Base-by-base conservation (phyloP, 2,888 invertebrate species). In the Lithosia quadra region DNA sequence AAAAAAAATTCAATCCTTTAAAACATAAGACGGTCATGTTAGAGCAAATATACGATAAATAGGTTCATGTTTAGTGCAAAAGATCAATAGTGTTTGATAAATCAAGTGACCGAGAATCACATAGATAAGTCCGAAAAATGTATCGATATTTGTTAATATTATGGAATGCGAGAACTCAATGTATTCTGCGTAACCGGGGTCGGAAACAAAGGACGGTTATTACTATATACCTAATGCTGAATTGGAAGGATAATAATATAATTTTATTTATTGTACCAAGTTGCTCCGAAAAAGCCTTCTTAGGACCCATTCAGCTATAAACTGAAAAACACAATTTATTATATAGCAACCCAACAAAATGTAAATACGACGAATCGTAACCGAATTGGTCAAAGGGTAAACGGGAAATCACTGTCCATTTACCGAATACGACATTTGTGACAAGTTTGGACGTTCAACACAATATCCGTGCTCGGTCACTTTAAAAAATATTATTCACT, bases 331-430 rank as follows among this genome's bases (percentile, higher is more conserved):
- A 80, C 82, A 84, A 82, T 85, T 82, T 84, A 58, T n/a, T 58
- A 82, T 80, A 77, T 75, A 68, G 78, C 74, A 78, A 81, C 81
- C 79, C 80, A 84, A 75, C 80, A 73, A 85, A 85, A 90, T 88
- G 87, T 86, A 90, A 89, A 90, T 88, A 79, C 77, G 72, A 76
- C 74, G 84, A 85, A 89, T 87, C 84, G 83, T 82, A 82, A 83
- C 83, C 83, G 85, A 87, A 90, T 89, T 89, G 89, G 86, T 88
- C 88, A 88, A 89, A 88, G 86, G 90, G 89, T 87, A 87, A 91
- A 85, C 85, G 86, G 81, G 83, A 86, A 88, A 90, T 89, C 89
- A 88, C 85, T 87, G 85, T 86, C 88, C 84, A 89, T 90, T 88
- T 81, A 83, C 77, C 79, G 84, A 86, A 88, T 85, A 85, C 87